Conservation (phyloP, 2,888 invertebrate genomes). For the Brachypalpus laphriformis region DNA sequence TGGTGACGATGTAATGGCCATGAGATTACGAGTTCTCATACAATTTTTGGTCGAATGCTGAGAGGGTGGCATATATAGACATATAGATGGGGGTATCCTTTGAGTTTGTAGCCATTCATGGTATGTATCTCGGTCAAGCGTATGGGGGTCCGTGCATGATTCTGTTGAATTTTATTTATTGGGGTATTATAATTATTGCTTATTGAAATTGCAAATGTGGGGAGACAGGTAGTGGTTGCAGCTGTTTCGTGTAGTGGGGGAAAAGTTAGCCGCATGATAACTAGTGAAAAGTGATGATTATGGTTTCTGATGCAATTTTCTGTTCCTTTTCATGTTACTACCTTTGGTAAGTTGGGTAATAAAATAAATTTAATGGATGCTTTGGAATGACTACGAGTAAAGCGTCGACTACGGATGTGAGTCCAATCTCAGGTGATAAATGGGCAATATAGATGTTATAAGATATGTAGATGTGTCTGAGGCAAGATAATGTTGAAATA, state of each 20-base stretch:
- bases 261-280: not conserved
- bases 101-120: slow-evolving; percentile 11
- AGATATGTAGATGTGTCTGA: no score
- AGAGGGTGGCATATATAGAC: not conserved
- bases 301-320: not conserved
- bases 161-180: slow-evolving; percentile 50
- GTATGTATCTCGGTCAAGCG: slow-evolving; percentile 26
- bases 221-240: slow-evolving; percentile 1
- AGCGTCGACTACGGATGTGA: no score
- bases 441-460: no score
- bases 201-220: slow-evolving; percentile 37
- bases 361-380: no score
- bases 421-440: no score
- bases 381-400: no score
- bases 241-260: no score
- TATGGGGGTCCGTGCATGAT: slow-evolving; percentile 22
- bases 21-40: slow-evolving; percentile 28
- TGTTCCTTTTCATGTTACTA: not conserved
- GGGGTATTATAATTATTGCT: slow-evolving; percentile 52
- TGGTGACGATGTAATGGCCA: slow-evolving; percentile 37
- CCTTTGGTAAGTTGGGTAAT: not conserved
- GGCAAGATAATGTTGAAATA: no score
- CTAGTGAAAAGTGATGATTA: not conserved
- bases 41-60: not conserved
- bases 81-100: not conserved